Conservation (phyloP, 2,888 invertebrate species). For the Seira ritae region DNA sequence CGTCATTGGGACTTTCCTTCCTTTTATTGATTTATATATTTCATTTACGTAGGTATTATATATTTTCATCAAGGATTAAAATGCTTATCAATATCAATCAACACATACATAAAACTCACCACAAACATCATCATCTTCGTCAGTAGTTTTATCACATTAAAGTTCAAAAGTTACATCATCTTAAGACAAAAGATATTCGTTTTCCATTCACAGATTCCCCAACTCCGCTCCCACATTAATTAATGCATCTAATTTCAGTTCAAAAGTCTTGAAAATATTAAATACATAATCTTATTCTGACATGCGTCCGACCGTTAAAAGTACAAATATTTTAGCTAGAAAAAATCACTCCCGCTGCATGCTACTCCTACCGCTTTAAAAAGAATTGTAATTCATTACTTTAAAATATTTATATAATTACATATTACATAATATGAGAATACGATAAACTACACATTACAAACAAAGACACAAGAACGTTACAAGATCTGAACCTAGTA, state of each 20-base stretch:
- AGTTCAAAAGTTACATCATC: constrained; percentile 4
- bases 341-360: too few species aligned
- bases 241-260: background rate
- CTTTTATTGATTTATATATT: too few species aligned
- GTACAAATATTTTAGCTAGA: background rate
- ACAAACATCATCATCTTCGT: constrained; percentile 2
- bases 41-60: too few species aligned
- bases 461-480: too few species aligned
- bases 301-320: background rate
- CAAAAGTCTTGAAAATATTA: constrained; percentile 6
- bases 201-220: background rate
- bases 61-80: too few species aligned
- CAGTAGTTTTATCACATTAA: constrained; percentile 12
- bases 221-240: background rate
- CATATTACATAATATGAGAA: too few species aligned
- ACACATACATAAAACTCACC: background rate
- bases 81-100: too few species aligned
- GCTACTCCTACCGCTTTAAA: too few species aligned
- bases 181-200: background rate
- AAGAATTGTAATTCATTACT: too few species aligned
- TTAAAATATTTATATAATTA: too few species aligned
- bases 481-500: background rate
- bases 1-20: too few species aligned
- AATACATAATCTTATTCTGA: background rate
- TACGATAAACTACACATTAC: too few species aligned